phyloP scores from a whole-genome alignment of 1,140 invertebrate genomes.

The Chelonus insularis region DNA sequence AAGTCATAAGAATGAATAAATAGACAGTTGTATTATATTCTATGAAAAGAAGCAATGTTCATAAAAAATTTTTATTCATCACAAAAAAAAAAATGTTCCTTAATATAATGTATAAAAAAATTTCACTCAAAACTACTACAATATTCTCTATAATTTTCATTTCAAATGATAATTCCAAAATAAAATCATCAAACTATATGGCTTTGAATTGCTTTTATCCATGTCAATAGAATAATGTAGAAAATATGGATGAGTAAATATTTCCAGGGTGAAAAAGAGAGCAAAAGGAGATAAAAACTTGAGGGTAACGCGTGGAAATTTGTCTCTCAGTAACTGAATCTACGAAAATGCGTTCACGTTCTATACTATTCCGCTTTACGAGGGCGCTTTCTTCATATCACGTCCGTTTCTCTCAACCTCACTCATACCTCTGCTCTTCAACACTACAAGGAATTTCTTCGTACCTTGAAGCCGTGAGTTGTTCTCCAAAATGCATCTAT shows the following conservation, averaged over 20 bases:
- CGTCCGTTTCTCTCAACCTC: slow-evolving; percentile 22
- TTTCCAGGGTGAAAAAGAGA: not conserved
- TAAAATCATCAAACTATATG: not conserved
- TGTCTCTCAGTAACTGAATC: slow-evolving; percentile 33
- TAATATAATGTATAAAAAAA: no score
- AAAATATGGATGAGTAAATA: not conserved
- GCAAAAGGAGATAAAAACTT: not conserved
- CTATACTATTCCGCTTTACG: slow-evolving; percentile 26
- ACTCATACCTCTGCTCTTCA: not conserved
- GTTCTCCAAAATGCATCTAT: slow-evolving; percentile 30
- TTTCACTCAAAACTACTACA: no score
- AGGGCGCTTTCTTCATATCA: slow-evolving; percentile 29
- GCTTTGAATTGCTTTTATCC: not conserved
- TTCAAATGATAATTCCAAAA: no score
- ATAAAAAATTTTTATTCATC: no score
- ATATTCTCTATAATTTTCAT: no score
- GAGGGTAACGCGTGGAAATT: slow-evolving; percentile 32
- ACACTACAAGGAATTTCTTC: not conserved
- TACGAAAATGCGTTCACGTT: slow-evolving; percentile 35
- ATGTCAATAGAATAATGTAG: not conserved
- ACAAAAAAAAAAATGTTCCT: no score
- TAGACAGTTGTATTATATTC: no score
- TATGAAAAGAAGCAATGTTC: no score
- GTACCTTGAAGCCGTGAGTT: not conserved
- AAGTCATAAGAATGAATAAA: no score